A percentile compares a stretch with the other conserved stretches of the same genome.
phyloP scores from a whole-genome alignment of 2,888 invertebrate genomes.

The Blera fallax region DNA sequence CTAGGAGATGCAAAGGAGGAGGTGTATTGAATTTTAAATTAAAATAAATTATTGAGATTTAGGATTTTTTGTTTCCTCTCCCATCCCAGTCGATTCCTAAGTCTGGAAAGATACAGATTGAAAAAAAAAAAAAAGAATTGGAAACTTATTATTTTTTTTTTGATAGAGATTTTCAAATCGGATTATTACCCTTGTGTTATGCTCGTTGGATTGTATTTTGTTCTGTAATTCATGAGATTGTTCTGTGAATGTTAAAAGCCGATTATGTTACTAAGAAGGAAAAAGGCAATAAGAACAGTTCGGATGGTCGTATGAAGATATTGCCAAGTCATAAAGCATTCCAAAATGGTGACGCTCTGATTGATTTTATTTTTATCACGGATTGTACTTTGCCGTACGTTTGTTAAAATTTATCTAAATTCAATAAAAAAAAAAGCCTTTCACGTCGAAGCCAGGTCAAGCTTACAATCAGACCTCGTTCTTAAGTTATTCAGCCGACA shows the following conservation, averaged over 20 bases:
- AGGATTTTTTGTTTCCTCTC: neutral
- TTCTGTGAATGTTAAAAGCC: conserved; percentile 37
- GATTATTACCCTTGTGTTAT: conserved; percentile 54
- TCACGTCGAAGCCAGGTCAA: too few relatives aligned
- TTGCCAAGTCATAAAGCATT: conserved; percentile 6
- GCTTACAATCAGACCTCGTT: too few relatives aligned
- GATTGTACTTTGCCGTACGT: too few relatives aligned
- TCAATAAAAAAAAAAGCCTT: too few relatives aligned
- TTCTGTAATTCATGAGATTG: conserved; percentile 30
- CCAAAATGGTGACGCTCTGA: conserved; percentile 22
- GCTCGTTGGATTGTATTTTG: conserved; percentile 15
- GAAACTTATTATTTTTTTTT: neutral
- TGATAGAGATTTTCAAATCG: conserved; percentile 52
- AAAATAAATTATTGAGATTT: conserved; percentile 66
- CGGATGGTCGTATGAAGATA: neutral
- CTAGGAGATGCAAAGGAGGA: conserved; percentile 21
- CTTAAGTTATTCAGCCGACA: too few relatives aligned
- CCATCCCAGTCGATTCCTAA: neutral
- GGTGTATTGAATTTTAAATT: conserved; percentile 65
- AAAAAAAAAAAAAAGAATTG: too few relatives aligned
- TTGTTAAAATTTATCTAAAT: too few relatives aligned
- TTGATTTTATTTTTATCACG: conserved; percentile 10
- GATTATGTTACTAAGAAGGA: conserved; percentile 49
- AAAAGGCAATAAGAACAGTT: conserved; percentile 23
- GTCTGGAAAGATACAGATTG: neutral